phyloP scores from a whole-genome alignment of 2,888 invertebrate genomes.

The Ethmia dodecea region DNA sequence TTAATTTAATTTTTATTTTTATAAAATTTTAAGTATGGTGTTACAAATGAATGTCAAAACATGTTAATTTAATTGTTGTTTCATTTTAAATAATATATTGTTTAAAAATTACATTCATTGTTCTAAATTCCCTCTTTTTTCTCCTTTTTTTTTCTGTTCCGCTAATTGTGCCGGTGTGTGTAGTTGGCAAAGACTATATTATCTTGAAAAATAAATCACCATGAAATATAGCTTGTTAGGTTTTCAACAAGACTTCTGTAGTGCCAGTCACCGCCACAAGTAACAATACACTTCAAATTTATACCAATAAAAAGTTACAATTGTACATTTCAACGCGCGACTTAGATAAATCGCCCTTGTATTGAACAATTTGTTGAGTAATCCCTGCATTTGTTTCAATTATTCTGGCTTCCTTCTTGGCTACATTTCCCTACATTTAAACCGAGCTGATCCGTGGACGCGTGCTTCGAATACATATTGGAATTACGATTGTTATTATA shows the following conservation, averaged over 20 bases:
- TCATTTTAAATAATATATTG: too few species aligned
- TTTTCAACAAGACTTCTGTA: too few species aligned
- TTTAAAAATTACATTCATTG: too few species aligned
- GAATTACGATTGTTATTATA: slow-evolving; percentile 38
- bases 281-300: slow-evolving; percentile 31
- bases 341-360: slow-evolving; percentile 73
- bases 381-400: slow-evolving; percentile 75
- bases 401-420: slow-evolving; percentile 62
- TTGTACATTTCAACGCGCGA: slow-evolving; percentile 53
- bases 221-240: too few species aligned
- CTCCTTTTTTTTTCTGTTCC: too few species aligned
- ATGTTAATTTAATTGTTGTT: too few species aligned
- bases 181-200: background rate
- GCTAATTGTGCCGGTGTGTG: too few species aligned
- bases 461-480: slow-evolving; percentile 57
- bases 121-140: too few species aligned
- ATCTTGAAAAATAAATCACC: too few species aligned
- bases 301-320: slow-evolving; percentile 51
- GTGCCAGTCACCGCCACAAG: slow-evolving; percentile 3
- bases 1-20: too few species aligned
- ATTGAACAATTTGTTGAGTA: slow-evolving; percentile 75
- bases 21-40: too few species aligned
- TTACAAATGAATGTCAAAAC: too few species aligned
- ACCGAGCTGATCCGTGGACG: slow-evolving; percentile 38
- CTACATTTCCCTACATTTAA: slow-evolving; percentile 50